Conservation (phyloP, 1,140 invertebrate genomes). For the Prorops nasuta region DNA sequence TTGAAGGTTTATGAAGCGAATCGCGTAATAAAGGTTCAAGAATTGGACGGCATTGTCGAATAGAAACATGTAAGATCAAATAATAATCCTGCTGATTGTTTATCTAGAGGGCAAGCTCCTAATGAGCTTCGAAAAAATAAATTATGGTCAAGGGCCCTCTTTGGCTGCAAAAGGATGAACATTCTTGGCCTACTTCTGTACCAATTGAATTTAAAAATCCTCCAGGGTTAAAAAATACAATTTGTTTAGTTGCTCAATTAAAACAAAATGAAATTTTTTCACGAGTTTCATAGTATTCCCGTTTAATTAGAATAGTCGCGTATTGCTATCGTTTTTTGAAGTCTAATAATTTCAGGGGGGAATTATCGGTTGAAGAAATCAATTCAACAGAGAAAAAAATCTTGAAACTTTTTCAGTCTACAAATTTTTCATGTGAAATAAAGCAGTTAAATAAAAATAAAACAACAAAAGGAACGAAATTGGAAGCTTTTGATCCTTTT, state of each 20-base stretch:
- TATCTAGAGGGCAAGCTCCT: slow-evolving; percentile 29
- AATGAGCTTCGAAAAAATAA: not conserved
- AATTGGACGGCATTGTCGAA: slow-evolving; percentile 18
- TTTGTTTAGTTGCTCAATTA: too few relatives aligned
- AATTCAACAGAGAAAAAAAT: slow-evolving; percentile 4
- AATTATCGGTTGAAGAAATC: slow-evolving; percentile 16
- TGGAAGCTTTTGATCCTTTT: too few relatives aligned
- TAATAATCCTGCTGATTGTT: too few relatives aligned
- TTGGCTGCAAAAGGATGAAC: not conserved
- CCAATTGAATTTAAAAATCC: not conserved
- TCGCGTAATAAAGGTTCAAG: slow-evolving; percentile 24
- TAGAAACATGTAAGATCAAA: slow-evolving; percentile 38
- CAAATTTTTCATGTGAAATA: not conserved
- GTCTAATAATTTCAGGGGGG: not conserved
- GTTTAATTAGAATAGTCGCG: too few relatives aligned
- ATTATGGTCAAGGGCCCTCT: not conserved
- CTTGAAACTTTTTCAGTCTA: not conserved
- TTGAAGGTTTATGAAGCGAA: slow-evolving; percentile 6
- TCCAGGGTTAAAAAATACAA: too few relatives aligned
- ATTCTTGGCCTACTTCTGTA: not conserved
- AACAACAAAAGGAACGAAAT: slow-evolving; percentile 10
- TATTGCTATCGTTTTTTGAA: not conserved
- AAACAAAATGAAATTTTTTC: too few relatives aligned
- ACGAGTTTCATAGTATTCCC: not conserved
- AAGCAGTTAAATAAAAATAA: not conserved